Conservation (phyloP, 2,797 vertebrate genomes). For the Manis crassicaudata region DNA sequence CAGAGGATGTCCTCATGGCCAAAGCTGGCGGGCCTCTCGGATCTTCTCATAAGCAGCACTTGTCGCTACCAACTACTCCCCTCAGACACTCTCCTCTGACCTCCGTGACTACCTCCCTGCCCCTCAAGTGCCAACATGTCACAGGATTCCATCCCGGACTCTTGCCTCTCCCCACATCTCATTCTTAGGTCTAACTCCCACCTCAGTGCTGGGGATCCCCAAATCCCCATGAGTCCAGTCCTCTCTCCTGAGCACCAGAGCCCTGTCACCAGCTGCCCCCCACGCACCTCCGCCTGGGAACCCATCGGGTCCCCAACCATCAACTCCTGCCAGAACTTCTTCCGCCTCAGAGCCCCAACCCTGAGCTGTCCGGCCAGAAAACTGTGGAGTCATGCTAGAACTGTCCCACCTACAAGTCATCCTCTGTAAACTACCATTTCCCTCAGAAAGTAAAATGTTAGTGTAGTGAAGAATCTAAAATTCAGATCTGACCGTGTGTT, state of each 20-base stretch:
- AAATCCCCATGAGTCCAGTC: background rate
- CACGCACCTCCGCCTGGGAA: background rate
- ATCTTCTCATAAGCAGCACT: background rate
- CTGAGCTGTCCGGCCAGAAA: background rate
- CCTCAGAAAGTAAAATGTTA: background rate
- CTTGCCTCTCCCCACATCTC: background rate
- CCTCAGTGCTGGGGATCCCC: background rate
- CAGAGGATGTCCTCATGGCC: background rate
- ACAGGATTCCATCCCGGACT: background rate
- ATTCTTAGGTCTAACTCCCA: background rate
- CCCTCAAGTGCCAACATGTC: background rate
- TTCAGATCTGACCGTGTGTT: background rate
- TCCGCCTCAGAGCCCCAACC: background rate
- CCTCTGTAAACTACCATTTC: background rate
- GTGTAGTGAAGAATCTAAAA: constrained; percentile 3
- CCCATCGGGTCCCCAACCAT: background rate
- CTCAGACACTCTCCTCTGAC: background rate
- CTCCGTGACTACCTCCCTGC: background rate
- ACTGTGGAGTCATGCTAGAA: background rate
- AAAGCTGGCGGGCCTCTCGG: background rate
- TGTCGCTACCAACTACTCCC: background rate
- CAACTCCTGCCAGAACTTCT: background rate
- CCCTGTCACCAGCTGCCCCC: background rate
- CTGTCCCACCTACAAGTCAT: background rate
- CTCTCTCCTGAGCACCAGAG: background rate